phyloP scores from a whole-genome alignment of 2,797 vertebrate genomes.

The Anabas testudineus region DNA sequence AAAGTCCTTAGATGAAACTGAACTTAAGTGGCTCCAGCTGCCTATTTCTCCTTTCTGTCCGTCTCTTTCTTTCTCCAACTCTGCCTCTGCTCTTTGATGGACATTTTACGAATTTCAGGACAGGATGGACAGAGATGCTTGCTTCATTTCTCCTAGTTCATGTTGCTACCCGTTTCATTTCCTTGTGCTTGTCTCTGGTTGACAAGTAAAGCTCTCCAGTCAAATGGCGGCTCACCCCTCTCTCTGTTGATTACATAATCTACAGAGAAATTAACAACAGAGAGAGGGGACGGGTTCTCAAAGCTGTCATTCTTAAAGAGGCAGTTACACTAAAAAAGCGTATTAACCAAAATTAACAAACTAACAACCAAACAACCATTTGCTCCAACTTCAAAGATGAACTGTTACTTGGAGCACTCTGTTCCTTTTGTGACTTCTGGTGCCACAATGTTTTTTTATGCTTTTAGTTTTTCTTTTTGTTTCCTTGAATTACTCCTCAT shows the following conservation, averaged over 20 bases:
- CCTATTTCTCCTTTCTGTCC: constrained; percentile 76
- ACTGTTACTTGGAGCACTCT: constrained; percentile 88
- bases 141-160: constrained; percentile 82
- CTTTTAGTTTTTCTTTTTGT: constrained; percentile 80
- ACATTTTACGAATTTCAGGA: constrained; percentile 84
- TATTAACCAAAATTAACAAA: constrained; percentile 91
- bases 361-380: constrained; percentile 88
- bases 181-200: constrained; percentile 79
- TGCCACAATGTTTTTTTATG: constrained; percentile 88
- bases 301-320: constrained; percentile 85
- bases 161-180: constrained; percentile 85
- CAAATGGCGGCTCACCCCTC: constrained; percentile 77
- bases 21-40: constrained; percentile 85
- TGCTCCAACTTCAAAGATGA: constrained; percentile 89
- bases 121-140: constrained; percentile 84
- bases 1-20: constrained; percentile 80
- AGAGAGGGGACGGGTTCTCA: constrained; percentile 79
- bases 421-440: constrained; percentile 91
- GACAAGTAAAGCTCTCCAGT: constrained; percentile 81
- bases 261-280: constrained; percentile 75
- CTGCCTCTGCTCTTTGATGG: constrained; percentile 83
- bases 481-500: constrained; percentile 88
- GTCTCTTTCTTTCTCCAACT: constrained; percentile 78
- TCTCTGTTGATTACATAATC: constrained; percentile 80
- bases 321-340: constrained; percentile 86